Conservation (phyloP, 2,113 vertebrate species). For the Addax nasomaculatus region DNA sequence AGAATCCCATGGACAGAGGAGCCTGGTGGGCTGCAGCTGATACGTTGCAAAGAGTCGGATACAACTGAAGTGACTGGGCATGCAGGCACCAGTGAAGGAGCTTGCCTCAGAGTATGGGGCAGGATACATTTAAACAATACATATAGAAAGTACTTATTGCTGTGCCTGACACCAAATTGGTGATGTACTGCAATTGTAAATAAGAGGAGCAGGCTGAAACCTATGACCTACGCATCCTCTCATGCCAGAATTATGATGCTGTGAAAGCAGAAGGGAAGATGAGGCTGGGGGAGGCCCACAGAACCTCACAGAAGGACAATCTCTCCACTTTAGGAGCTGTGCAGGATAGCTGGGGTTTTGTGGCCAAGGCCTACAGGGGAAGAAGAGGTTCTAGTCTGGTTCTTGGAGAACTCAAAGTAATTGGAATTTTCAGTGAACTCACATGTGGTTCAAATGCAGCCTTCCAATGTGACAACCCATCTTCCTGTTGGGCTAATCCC, state of each 20-base stretch:
- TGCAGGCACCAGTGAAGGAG: not conserved
- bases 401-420: not conserved
- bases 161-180: not conserved
- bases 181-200: not conserved
- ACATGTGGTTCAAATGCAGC: not conserved
- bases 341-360: not conserved
- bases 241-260: not conserved
- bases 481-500: not conserved
- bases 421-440: not conserved
- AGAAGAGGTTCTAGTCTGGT: not conserved
- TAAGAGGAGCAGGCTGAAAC: no score
- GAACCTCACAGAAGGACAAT: not conserved
- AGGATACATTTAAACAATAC: not conserved
- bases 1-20: not conserved
- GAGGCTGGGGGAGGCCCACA: fast-evolving
- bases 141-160: not conserved
- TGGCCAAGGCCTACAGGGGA: fast-evolving
- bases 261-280: not conserved
- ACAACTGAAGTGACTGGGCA: not conserved
- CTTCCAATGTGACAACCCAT: not conserved
- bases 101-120: not conserved
- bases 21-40: not conserved
- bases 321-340: fast-evolving
- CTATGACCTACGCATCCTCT: not conserved
- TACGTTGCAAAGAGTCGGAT: not conserved